Evolutionary conservation across 2,888 invertebrate species (phyloP).

Genomic region (Tholera decimalis): DNA sequence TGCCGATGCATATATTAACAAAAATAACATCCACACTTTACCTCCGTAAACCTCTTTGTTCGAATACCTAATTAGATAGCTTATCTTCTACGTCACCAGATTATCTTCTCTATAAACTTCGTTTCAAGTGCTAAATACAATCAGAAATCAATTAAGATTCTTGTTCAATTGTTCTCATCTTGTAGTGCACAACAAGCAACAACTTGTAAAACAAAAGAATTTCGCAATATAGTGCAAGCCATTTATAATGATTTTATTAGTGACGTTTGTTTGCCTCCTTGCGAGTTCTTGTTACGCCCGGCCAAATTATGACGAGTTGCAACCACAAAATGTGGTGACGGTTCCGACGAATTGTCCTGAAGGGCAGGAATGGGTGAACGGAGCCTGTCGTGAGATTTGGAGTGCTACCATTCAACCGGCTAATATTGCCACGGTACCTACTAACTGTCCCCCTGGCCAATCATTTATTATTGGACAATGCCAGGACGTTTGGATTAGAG

Average conservation of each 20-base stretch:
- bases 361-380: slow-evolving; percentile 62
- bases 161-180: slow-evolving; percentile 56
- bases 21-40: too few species aligned
- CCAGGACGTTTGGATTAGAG: slow-evolving; percentile 51
- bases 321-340: slow-evolving; percentile 65
- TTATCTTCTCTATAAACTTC: slow-evolving; percentile 63
- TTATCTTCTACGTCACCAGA: slow-evolving; percentile 63
- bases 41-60: slow-evolving; percentile 29
- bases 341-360: slow-evolving; percentile 66
- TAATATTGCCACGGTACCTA: slow-evolving; percentile 65
- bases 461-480: slow-evolving; percentile 60
- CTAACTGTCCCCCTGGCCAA: slow-evolving; percentile 63
- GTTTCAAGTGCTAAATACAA: slow-evolving; percentile 65
- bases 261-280: slow-evolving; percentile 51
- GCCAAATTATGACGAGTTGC: slow-evolving; percentile 44
- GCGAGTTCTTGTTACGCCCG: slow-evolving; percentile 54
- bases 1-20: slow-evolving; percentile 8
- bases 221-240: slow-evolving; percentile 35
- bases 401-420: slow-evolving; percentile 20
- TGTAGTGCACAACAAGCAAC: slow-evolving; percentile 37
- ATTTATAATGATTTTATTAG: slow-evolving; percentile 48
- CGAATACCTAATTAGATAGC: slow-evolving; percentile 54
- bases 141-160: slow-evolving; percentile 71
- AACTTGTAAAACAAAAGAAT: slow-evolving; percentile 28
- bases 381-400: slow-evolving; percentile 56